Evolutionary conservation across 2,888 invertebrate genomes (phyloP).

Genomic region (Phyto melanocephala): DNA sequence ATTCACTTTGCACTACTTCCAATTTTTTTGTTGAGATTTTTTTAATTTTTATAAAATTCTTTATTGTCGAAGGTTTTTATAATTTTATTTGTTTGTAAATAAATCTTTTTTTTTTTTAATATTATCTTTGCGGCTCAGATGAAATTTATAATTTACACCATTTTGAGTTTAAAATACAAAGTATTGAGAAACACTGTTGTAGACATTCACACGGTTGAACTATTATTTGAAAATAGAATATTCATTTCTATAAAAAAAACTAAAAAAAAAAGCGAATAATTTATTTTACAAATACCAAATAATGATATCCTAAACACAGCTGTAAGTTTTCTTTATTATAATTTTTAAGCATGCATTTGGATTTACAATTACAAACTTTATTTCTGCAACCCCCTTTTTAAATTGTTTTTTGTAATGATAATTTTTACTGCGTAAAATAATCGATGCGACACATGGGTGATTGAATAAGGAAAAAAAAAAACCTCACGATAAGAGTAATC

Average conservation of each 20-base stretch:
- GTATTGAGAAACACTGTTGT: not conserved
- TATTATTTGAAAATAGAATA: slow-evolving; percentile 13
- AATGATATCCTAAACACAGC: slow-evolving; percentile 31
- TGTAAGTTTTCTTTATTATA: not conserved
- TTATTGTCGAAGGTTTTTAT: too few species aligned
- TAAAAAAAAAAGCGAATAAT: not conserved
- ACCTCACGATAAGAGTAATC: not conserved
- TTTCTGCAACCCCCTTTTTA: not conserved
- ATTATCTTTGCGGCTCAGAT: too few species aligned
- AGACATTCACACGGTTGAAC: slow-evolving; percentile 46
- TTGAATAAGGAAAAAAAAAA: slow-evolving; percentile 18
- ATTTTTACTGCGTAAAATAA: not conserved
- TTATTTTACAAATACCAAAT: slow-evolving; percentile 18
- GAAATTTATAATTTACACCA: too few species aligned
- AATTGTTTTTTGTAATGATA: not conserved
- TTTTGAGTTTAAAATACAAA: not conserved
- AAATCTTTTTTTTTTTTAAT: too few species aligned
- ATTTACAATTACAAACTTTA: not conserved
- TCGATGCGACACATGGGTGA: slow-evolving; percentile 3
- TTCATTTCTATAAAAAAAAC: slow-evolving; percentile 3
- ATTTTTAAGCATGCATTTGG: not conserved
- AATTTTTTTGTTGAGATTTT: too few species aligned
- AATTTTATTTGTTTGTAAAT: too few species aligned
- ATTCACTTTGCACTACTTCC: too few species aligned
- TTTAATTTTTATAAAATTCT: too few species aligned